Evolutionary conservation across 2,797 vertebrate species (phyloP).

Genomic region (Coilia nasus): DNA sequence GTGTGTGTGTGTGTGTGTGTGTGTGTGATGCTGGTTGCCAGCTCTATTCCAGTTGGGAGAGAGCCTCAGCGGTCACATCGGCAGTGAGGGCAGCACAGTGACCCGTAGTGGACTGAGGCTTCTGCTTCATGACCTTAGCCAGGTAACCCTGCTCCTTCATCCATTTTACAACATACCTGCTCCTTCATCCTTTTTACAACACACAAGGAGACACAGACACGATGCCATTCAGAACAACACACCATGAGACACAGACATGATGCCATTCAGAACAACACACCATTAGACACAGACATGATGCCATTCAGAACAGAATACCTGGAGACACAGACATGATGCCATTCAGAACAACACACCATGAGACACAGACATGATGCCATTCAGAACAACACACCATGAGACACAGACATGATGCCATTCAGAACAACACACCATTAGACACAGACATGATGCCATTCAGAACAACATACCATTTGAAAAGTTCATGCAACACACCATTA

Average conservation of each 20-base stretch:
- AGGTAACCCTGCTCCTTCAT: constrained; percentile 65
- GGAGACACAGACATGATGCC: neutral
- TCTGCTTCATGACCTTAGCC: constrained; percentile 81
- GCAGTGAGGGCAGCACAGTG: constrained; percentile 57
- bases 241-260: neutral
- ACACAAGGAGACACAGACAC: too few relatives aligned
- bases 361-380: neutral
- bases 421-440: neutral
- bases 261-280: neutral
- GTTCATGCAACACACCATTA: too few relatives aligned
- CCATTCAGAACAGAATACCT: neutral
- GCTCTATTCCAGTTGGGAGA: constrained; percentile 78
- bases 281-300: neutral
- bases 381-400: neutral
- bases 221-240: too few relatives aligned
- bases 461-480: too few relatives aligned
- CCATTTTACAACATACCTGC: too few relatives aligned
- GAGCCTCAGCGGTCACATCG: constrained; percentile 46
- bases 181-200: too few relatives aligned
- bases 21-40: constrained; percentile 51
- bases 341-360: neutral
- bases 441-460: neutral
- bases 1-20: neutral
- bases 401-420: neutral
- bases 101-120: constrained; percentile 72